Evolutionary conservation across 2,113 vertebrate species (phyloP).

Genomic region (Lophotis ruficrista): DNA sequence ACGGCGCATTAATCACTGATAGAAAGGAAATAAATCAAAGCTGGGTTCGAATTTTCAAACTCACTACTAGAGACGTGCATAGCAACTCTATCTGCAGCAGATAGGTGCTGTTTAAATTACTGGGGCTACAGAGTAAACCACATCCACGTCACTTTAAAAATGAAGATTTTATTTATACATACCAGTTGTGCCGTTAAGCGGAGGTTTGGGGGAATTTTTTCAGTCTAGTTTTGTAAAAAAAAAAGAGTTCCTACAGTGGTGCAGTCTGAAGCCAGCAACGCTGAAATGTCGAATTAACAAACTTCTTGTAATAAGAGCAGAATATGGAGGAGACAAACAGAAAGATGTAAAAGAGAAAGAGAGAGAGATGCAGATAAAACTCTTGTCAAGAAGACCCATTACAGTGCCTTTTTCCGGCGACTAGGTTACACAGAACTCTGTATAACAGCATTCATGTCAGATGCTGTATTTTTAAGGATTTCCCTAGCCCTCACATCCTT

Average conservation of each 20-base stretch:
- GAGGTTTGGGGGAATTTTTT: conserved; percentile 8
- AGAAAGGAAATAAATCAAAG: conserved; percentile 82
- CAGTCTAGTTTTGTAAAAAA: background rate
- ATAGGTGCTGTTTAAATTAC: conserved; percentile 81
- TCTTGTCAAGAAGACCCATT: background rate
- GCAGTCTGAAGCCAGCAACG: background rate
- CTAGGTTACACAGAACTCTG: background rate
- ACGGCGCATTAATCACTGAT: conserved; percentile 83
- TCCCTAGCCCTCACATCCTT: background rate
- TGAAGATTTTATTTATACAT: conserved; percentile 79
- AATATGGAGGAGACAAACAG: background rate
- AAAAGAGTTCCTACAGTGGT: background rate
- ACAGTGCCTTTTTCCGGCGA: background rate
- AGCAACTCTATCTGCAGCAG: conserved; percentile 72
- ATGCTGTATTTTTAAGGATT: background rate
- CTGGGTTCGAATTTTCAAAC: conserved; percentile 67
- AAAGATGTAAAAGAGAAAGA: background rate
- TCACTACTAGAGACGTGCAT: conserved; percentile 54
- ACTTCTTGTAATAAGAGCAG: conserved; percentile 5
- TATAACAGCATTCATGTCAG: background rate
- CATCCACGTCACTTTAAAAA: conserved; percentile 71
- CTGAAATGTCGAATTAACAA: background rate
- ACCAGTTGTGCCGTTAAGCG: conserved; percentile 55
- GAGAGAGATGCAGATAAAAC: background rate
- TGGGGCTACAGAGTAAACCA: conserved; percentile 76